Conservation (phyloP, 2,113 vertebrate species). For the Rhinogobius similis region DNA sequence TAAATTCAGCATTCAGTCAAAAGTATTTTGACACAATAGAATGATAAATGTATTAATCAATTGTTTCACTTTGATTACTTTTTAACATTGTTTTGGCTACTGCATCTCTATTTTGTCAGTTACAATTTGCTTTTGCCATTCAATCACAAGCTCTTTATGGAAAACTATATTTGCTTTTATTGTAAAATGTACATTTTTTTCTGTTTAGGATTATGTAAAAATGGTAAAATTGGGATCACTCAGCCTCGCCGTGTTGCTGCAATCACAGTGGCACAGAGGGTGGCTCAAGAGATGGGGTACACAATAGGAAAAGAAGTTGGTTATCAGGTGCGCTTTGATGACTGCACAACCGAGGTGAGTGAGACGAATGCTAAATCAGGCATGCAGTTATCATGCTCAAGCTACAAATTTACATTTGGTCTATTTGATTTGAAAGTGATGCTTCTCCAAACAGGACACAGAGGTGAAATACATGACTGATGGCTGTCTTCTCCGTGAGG, state of each 20-base stretch:
- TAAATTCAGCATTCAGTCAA: too few species aligned
- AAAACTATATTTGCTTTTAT: too few species aligned
- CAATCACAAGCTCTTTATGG: too few species aligned
- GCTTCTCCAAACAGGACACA: conserved; percentile 81
- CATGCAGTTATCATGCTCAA: background rate
- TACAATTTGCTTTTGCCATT: too few species aligned
- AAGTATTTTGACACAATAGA: too few species aligned
- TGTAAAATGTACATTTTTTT: background rate
- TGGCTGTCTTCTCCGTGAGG: conserved; percentile 92
- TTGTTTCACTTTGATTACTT: too few species aligned
- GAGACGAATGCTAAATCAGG: background rate
- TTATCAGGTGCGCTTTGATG: conserved; percentile 97
- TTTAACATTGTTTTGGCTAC: too few species aligned
- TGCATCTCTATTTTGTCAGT: too few species aligned
- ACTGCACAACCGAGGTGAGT: conserved; percentile 87
- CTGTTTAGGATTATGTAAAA: conserved; percentile 79
- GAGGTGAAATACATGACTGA: conserved; percentile 95
- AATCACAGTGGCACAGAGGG: conserved; percentile 91
- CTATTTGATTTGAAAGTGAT: background rate
- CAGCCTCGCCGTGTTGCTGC: conserved; percentile 94
- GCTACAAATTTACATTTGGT: background rate
- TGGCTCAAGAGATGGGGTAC: conserved; percentile 89
- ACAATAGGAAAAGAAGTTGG: conserved; percentile 84
- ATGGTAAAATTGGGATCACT: conserved; percentile 87
- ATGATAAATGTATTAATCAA: too few species aligned